phyloP scores from a whole-genome alignment of 2,113 vertebrate species.

The Diadophis punctatus region DNA sequence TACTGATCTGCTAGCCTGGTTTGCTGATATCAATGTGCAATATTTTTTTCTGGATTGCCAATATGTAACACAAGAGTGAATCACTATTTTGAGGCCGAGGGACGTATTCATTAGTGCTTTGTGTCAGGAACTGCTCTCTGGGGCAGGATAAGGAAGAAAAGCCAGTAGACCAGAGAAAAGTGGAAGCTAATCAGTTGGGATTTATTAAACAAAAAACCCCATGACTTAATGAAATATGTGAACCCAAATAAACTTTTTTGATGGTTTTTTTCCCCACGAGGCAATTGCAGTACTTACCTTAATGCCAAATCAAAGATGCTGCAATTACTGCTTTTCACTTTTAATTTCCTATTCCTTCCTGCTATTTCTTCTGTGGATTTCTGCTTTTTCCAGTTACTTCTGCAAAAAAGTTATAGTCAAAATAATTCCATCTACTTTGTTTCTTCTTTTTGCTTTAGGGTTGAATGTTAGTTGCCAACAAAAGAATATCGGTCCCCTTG shows the following conservation, averaged over 20 bases:
- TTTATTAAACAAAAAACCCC: neutral
- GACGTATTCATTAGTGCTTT: neutral
- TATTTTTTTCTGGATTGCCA: neutral
- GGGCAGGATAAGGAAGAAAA: neutral
- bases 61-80: neutral
- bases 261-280: neutral
- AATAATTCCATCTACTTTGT: neutral
- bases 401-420: neutral
- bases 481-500: neutral
- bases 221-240: neutral
- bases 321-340: neutral
- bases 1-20: neutral
- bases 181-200: neutral
- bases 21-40: neutral
- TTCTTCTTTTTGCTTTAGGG: neutral
- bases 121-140: neutral
- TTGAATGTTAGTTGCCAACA: neutral
- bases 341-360: neutral
- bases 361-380: neutral
- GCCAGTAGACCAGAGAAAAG: neutral
- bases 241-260: neutral
- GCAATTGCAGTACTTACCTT: neutral
- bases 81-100: neutral
- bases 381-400: neutral
- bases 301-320: neutral